A percentile compares a stretch with the other conserved stretches of the same genome.
These are phyloP conservation scores for Emydocephalus ijimae DNA, from an alignment of 2,113 vertebrate genomes.

Conservation along the genomic window DNA sequence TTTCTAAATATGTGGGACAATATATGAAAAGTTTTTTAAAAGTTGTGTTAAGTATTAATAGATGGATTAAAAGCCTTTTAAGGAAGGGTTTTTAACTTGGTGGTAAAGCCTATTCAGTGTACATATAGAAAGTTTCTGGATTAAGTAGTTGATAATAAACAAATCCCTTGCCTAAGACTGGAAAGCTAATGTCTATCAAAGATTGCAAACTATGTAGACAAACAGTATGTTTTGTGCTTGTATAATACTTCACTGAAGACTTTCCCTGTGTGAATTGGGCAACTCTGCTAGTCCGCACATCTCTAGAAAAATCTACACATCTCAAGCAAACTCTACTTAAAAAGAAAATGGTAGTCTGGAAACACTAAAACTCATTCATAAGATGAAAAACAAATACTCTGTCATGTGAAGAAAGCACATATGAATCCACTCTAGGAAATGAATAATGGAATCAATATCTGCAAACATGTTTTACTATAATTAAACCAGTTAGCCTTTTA, in stretches of 20 bases:
- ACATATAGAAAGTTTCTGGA: background rate
- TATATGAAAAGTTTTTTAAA: background rate
- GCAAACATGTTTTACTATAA: background rate
- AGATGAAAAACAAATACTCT: background rate
- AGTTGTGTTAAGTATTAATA: background rate
- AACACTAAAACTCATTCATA: background rate
- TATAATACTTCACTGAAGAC: background rate
- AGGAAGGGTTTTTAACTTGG: background rate
- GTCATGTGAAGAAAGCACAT: background rate
- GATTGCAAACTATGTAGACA: background rate
- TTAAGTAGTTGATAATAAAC: background rate
- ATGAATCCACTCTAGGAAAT: background rate
- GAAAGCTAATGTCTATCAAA: background rate
- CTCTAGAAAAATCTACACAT: background rate
- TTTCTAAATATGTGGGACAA: background rate
- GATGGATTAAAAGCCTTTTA: background rate
- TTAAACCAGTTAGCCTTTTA: slow-evolving; percentile 43
- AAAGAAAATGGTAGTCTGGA: background rate
- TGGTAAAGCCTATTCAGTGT: background rate
- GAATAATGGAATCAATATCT: background rate
- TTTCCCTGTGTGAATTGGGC: background rate
- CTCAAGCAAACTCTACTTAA: background rate
- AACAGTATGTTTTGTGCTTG: background rate
- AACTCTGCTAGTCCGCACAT: background rate
- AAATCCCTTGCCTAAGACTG: background rate